Conservation (phyloP, 2,797 vertebrate species). For the Decapterus maruadsi region DNA sequence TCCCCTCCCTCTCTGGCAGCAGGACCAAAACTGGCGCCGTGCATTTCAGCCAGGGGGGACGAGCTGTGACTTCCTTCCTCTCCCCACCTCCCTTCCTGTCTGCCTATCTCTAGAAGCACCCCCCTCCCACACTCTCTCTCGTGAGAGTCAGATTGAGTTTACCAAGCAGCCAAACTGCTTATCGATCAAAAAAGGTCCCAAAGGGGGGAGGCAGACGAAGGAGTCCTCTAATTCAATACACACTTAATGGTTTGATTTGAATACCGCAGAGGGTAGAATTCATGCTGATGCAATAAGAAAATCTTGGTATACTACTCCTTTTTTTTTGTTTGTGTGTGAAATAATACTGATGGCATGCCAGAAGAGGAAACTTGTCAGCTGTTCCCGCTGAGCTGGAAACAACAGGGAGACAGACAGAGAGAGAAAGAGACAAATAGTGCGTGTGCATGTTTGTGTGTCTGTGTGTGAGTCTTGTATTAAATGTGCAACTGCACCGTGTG, state of each 20-base stretch:
- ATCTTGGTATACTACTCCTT: slow-evolving; percentile 3
- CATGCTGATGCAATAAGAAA: slow-evolving; percentile 1
- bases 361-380: slow-evolving; percentile 75
- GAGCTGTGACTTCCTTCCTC: slow-evolving; percentile 57
- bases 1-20: slow-evolving; percentile 18
- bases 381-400: slow-evolving; percentile 72
- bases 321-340: slow-evolving; percentile 32
- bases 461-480: slow-evolving; percentile 29
- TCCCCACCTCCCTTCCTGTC: slow-evolving; percentile 49
- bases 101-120: neutral
- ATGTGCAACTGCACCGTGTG: slow-evolving; percentile 27
- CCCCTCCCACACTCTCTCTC: slow-evolving; percentile 15
- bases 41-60: slow-evolving; percentile 20
- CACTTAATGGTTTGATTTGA: slow-evolving; percentile 25
- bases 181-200: slow-evolving; percentile 34
- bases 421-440: slow-evolving; percentile 40
- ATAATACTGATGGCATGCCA: slow-evolving; percentile 65
- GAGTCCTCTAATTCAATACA: slow-evolving; percentile 26
- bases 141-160: slow-evolving; percentile 45
- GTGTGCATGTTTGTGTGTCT: slow-evolving; percentile 11
- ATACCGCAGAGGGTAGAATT: slow-evolving; percentile 5
- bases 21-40: slow-evolving; percentile 25
- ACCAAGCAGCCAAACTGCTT: slow-evolving; percentile 39
- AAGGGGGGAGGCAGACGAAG: slow-evolving; percentile 15
- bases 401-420: slow-evolving; percentile 65